Evolutionary conservation across 2,888 invertebrate species (phyloP).

Genomic region (Temnothorax unifasciatus): DNA sequence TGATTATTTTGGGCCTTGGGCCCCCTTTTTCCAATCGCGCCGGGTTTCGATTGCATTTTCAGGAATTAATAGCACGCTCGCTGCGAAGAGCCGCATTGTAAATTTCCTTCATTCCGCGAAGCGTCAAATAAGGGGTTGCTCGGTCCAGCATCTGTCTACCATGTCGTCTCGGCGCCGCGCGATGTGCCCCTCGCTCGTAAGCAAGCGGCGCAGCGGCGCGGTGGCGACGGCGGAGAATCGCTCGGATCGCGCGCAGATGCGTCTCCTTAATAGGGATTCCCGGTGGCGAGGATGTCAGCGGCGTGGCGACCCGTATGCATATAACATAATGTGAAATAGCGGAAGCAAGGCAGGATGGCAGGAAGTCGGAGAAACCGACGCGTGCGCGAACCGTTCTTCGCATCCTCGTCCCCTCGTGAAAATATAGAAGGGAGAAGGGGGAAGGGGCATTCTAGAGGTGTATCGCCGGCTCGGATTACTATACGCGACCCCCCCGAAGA

Average conservation of each 20-base stretch:
- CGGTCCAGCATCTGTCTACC: conserved; percentile 74
- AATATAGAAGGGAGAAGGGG: conserved; percentile 75
- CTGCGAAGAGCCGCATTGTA: not conserved
- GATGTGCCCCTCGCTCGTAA: conserved; percentile 39
- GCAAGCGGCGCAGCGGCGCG: not conserved
- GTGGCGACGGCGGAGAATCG: not conserved
- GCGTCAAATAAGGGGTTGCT: conserved; percentile 43
- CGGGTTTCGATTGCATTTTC: not conserved
- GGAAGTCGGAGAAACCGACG: conserved; percentile 85
- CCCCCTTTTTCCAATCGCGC: not conserved
- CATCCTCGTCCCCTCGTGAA: conserved; percentile 73
- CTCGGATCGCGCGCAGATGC: conserved; percentile 70
- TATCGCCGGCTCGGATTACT: conserved; percentile 82
- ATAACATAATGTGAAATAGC: conserved; percentile 81
- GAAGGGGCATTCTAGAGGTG: conserved; percentile 77
- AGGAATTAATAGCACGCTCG: not conserved
- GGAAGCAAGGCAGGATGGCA: conserved; percentile 85
- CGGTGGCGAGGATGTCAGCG: conserved; percentile 68
- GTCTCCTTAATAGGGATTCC: conserved; percentile 71
- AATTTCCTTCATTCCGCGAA: conserved; percentile 12
- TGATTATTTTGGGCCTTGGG: not conserved
- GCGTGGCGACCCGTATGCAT: conserved; percentile 66
- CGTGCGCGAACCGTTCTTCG: conserved; percentile 78
- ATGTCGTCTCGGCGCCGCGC: conserved; percentile 62
- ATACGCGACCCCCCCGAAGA: conserved; percentile 45